phyloP scores from a whole-genome alignment of 2,113 vertebrate species.

The Microtus montanus region DNA sequence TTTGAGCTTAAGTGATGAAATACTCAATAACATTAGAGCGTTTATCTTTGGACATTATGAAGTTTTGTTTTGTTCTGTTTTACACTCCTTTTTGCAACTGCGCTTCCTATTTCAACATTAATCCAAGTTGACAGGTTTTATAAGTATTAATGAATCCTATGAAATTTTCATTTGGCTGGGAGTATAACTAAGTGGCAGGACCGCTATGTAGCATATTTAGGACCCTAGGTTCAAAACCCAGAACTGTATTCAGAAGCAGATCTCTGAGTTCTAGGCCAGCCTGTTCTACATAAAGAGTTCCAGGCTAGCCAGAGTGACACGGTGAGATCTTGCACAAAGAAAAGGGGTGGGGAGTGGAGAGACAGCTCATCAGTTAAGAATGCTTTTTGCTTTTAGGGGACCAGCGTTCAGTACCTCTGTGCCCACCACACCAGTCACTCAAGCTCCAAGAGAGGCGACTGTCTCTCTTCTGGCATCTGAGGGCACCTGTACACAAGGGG shows the following conservation, averaged over 20 bases:
- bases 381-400: not conserved
- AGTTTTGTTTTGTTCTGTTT: not conserved
- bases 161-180: not conserved
- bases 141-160: constrained; percentile 15
- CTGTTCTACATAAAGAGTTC: not conserved
- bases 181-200: not conserved
- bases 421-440: not conserved
- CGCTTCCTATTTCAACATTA: not conserved
- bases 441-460: not conserved
- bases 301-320: not conserved
- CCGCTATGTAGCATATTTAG: not conserved
- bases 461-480: not conserved
- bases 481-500: not conserved
- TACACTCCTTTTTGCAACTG: constrained; percentile 27
- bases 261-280: not conserved
- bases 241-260: not conserved
- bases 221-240: not conserved
- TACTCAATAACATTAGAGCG: constrained; percentile 6
- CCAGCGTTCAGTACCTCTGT: not conserved
- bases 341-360: rapidly evolving
- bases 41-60: not conserved
- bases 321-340: not conserved
- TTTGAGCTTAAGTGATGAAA: constrained; percentile 9
- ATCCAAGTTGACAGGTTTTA: constrained; percentile 3
- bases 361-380: not conserved